Evolutionary conservation across 2,797 vertebrate species (phyloP).

Genomic region (Sternotherus odoratus): DNA sequence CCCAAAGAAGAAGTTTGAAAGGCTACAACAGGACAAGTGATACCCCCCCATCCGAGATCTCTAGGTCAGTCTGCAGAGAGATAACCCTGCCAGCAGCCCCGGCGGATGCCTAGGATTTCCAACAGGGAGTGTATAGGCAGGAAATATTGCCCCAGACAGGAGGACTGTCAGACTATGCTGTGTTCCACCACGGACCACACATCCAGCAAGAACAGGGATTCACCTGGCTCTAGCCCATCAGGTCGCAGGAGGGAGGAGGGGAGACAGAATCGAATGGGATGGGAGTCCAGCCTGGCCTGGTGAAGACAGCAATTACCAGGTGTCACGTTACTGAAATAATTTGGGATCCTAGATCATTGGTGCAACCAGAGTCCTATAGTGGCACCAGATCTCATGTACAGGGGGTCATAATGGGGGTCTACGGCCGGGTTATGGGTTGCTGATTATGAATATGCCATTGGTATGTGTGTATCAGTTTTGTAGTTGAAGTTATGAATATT

Average conservation of each 20-base stretch:
- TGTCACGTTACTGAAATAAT: too few species aligned
- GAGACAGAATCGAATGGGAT: background rate
- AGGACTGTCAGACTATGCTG: background rate
- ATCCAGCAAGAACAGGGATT: background rate
- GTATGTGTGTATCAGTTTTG: too few species aligned
- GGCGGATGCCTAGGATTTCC: background rate
- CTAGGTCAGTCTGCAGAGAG: constrained; percentile 19
- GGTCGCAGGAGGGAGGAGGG: too few species aligned
- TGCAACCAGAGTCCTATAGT: too few species aligned
- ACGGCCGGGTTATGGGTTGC: too few species aligned
- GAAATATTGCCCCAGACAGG: background rate
- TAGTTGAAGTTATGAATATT: too few species aligned
- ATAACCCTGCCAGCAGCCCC: background rate
- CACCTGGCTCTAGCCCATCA: background rate
- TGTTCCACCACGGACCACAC: background rate
- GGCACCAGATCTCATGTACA: too few species aligned
- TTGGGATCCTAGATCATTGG: too few species aligned
- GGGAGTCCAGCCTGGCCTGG: background rate
- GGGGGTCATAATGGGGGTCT: too few species aligned
- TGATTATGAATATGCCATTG: too few species aligned
- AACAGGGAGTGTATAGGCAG: constrained; percentile 23
- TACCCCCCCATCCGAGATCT: background rate
- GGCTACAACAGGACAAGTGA: accelerated
- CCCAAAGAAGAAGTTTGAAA: background rate
- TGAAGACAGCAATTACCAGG: background rate